Conservation (phyloP, 2,113 vertebrate genomes). For the Sturnira hondurensis region DNA sequence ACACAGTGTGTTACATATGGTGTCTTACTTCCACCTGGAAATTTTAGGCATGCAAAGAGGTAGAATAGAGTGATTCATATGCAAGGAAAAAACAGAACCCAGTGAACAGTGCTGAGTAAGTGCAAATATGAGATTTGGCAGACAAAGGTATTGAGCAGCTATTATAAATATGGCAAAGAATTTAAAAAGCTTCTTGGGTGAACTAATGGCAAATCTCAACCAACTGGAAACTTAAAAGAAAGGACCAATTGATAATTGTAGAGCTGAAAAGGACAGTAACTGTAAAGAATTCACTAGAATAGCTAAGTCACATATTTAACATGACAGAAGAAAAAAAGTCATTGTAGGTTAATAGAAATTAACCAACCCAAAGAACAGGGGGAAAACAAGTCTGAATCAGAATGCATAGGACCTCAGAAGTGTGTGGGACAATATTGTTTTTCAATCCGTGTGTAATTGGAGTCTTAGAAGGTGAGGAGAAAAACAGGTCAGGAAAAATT, state of each 20-base stretch:
- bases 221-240: background rate
- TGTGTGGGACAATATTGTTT: background rate
- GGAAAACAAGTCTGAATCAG: background rate
- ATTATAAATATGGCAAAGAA: background rate
- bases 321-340: background rate
- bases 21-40: background rate
- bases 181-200: background rate
- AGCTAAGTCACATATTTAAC: background rate
- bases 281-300: background rate
- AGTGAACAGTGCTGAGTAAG: background rate
- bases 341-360: slow-evolving; percentile 6
- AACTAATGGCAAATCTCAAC: background rate
- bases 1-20: background rate
- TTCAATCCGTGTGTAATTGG: background rate
- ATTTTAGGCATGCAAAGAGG: background rate
- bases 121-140: background rate
- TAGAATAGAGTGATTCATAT: background rate
- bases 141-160: background rate
- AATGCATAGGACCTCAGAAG: background rate
- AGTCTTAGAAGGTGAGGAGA: background rate
- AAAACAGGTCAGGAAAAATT: background rate
- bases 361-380: background rate
- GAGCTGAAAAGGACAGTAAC: background rate
- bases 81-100: background rate
- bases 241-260: background rate